Evolutionary conservation across 2,113 vertebrate species (phyloP).

Genomic region (Anarhynchus alexandrinus): DNA sequence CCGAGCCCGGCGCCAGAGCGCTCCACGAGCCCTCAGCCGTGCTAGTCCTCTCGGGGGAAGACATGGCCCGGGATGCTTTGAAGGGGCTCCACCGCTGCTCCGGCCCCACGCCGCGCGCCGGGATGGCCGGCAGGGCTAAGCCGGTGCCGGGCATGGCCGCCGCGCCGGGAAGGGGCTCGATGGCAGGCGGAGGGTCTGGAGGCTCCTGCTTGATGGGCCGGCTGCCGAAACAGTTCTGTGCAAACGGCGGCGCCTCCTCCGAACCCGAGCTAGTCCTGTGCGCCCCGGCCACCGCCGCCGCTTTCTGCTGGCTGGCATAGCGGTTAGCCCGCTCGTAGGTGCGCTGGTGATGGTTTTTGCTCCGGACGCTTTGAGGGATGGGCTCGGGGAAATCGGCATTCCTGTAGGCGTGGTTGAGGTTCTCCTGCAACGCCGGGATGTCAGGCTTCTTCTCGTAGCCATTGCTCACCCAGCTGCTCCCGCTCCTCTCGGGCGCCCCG

Average conservation of each 20-base stretch:
- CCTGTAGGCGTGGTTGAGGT: constrained; percentile 77
- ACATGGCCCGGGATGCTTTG: constrained; percentile 72
- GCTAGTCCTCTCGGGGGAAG: constrained; percentile 73
- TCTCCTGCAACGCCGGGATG: constrained; percentile 79
- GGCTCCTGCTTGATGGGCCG: constrained; percentile 92
- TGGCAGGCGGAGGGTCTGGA: constrained; percentile 73
- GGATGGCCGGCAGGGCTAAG: constrained; percentile 35
- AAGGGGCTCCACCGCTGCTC: constrained; percentile 77
- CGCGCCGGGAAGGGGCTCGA: constrained; percentile 63
- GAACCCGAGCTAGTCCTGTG: constrained; percentile 67
- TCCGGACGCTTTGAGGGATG: constrained; percentile 13
- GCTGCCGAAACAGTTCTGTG: constrained; percentile 74
- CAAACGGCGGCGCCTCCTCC: constrained; percentile 69
- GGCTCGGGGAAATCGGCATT: constrained; percentile 75
- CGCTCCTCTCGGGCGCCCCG: constrained; percentile 67
- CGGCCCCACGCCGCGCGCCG: constrained; percentile 30
- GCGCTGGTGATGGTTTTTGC: constrained; percentile 76
- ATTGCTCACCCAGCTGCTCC: constrained; percentile 64
- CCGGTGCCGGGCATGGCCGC: neutral
- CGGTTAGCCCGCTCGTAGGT: constrained; percentile 73
- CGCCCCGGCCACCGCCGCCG: neutral
- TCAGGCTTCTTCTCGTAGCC: constrained; percentile 87
- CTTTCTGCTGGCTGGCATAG: constrained; percentile 62
- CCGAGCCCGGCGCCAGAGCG: constrained; percentile 23
- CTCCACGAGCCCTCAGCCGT: constrained; percentile 70